Base-by-base conservation (phyloP, 2,888 invertebrate species). In the Macaria notata region DNA sequence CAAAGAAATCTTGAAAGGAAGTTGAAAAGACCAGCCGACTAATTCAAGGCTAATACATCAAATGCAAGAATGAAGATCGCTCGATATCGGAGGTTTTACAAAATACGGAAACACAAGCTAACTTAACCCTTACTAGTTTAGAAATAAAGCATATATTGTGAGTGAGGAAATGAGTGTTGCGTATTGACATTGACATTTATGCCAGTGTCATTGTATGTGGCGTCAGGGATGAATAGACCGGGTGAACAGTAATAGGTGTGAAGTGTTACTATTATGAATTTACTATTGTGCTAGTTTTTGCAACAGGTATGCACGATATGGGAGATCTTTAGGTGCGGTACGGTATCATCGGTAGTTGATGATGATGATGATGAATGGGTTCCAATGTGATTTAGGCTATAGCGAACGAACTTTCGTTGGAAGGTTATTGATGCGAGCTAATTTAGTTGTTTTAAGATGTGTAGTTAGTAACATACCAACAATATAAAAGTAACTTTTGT, bases 21-120 rank as follows among this genome's bases (percentile, higher is more conserved):
- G 74, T 78, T 81, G 79, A 84, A 84, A 86, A 77, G 71, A 77
- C 76, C 75, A 79, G 75, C 85, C 86, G 84, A 71, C 88, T 86
- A 89, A 91, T 90, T 89, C 89, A 83, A 83, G 74, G 83, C 87
- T 84, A 87, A 89, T 90, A 83, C 84, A 88, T 89, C 89, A 87
- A 83, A 86, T 68, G 46, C 39, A 73, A 81, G 79, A 81, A 86
- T 83, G 73, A 59, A 59, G 81, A 79, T 75, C 75, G 80, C 79
- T 80, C 79, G 75, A 81, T 80, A 79, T 81, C 75, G 83, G 83
- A 83, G 78, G 77, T 73, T 36, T 36, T 36, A 36, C 33, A 36
- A 6, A 19, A 36, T 36, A 36, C 33, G 33, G 33, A 36, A 36
- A 36, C 33, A 7, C 33, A 36, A 6, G 33, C 33, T 6, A 36